phyloP scores from a whole-genome alignment of 2,888 invertebrate species.

The Noctua janthe region DNA sequence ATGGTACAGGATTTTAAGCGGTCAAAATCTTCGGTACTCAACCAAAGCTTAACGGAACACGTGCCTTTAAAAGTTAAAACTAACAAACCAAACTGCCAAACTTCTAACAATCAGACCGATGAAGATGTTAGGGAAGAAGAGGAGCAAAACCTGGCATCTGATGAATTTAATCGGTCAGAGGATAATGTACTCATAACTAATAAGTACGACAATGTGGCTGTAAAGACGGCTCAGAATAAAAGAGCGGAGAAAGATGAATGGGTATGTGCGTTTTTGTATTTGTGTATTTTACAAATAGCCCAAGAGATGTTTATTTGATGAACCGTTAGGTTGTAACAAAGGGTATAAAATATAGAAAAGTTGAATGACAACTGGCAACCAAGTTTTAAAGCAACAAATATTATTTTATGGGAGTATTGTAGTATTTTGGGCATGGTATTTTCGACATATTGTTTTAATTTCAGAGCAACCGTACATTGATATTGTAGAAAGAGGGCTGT shows the following conservation, averaged over 20 bases:
- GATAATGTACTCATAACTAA: slow-evolving; percentile 78
- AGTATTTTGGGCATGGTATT: background rate
- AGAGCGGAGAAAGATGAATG: slow-evolving; percentile 64
- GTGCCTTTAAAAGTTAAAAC: slow-evolving; percentile 13
- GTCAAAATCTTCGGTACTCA: slow-evolving; percentile 6
- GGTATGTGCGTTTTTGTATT: slow-evolving; percentile 60
- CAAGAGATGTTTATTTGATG: background rate
- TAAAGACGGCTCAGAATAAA: slow-evolving; percentile 8
- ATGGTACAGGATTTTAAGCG: too few relatives aligned
- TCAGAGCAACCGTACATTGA: background rate
- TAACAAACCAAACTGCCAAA: background rate
- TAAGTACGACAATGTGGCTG: slow-evolving; percentile 69
- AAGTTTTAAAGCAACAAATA: background rate
- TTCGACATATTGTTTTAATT: background rate
- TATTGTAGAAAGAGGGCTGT: background rate
- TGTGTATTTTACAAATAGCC: background rate
- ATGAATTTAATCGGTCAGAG: slow-evolving; percentile 74
- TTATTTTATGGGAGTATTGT: slow-evolving; percentile 14
- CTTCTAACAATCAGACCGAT: slow-evolving; percentile 25
- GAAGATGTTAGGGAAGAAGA: slow-evolving; percentile 26
- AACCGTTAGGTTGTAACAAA: slow-evolving; percentile 12
- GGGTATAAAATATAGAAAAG: background rate
- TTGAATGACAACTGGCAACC: background rate
- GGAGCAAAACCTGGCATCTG: slow-evolving; percentile 59
- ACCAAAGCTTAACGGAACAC: slow-evolving; percentile 46